Base-by-base conservation (phyloP, 2,797 vertebrate species). In the Scarus forsteni region DNA sequence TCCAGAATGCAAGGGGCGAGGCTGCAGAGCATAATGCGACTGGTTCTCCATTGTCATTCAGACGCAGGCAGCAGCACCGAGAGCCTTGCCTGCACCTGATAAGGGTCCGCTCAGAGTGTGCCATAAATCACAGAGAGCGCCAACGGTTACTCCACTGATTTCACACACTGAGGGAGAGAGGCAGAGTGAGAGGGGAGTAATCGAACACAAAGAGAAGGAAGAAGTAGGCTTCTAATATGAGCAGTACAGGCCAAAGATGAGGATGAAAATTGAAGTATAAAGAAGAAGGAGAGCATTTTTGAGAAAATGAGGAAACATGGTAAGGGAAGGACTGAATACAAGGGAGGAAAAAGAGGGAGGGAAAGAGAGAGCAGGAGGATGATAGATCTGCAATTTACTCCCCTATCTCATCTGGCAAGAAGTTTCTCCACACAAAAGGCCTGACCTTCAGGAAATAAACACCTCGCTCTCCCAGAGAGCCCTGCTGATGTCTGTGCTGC, bases 31-130 rank as follows among this genome's bases (percentile, higher is more conserved):
- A 96, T 97, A 97, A 97, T 97, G 95, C 93, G 90, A 93, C 92
- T 92, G 94, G 95, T 96, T 95, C 94, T 96, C 96, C 93, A 96
- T 98, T 98, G 96, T 99, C 96, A 97, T 97, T 97, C 95, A 96
- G 95, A 95, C 95, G 93, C 86, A 94, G 94, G 94, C 96, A 92
- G 95, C 95, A 95, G 96, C 94, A 94, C 93, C 93, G 95, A 95
- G 92, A 89, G 88, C 75, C 88, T 78, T 97, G 96, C 96, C 95
- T 93, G 95, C 96, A 95, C 94, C 96, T 95, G 97, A 98, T 99
- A 99, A 99, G 97, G 94, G 93, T 91, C 93, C 69, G 93, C 95
- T 93, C 94, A 93, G 96, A 97, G 94, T 95, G 93, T 94, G 93
- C 86, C 93, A 98, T 99, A 98, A 98, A 98, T 99, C 97, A 99